phyloP scores from a whole-genome alignment of 2,888 invertebrate species.

The Dyspetes luteomarginatus region DNA sequence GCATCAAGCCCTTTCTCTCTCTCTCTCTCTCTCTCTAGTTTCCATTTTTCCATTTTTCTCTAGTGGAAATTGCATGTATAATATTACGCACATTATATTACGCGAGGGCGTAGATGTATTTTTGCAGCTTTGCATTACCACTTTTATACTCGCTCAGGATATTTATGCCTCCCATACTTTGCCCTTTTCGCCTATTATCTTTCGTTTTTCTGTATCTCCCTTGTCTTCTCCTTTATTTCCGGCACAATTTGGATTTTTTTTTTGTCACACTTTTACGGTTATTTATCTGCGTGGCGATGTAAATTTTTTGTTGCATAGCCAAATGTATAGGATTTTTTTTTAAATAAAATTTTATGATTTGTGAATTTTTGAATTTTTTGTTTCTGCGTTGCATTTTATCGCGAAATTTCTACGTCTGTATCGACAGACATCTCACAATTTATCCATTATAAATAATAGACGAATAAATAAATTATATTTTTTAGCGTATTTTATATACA shows the following conservation, averaged over 20 bases:
- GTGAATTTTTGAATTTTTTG: too few species aligned
- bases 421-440: too few species aligned
- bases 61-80: conserved; percentile 29
- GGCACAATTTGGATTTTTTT: conserved; percentile 16
- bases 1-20: conserved; percentile 35
- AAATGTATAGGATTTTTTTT: too few species aligned
- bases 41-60: background rate
- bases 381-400: too few species aligned
- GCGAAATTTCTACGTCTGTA: too few species aligned
- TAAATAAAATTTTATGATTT: too few species aligned
- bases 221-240: background rate
- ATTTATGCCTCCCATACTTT: conserved; percentile 35
- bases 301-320: too few species aligned
- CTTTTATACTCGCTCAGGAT: conserved; percentile 43
- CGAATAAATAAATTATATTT: too few species aligned
- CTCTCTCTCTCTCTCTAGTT: conserved; percentile 5
- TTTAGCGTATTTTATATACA: too few species aligned
- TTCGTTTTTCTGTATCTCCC: background rate
- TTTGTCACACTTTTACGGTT: too few species aligned
- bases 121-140: conserved; percentile 26
- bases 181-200: conserved; percentile 41
- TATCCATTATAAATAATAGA: too few species aligned
- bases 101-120: background rate
- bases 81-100: conserved; percentile 15
- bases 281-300: too few species aligned